phyloP scores from a whole-genome alignment of 2,113 vertebrate genomes.

The Microcebus jonahi region DNA sequence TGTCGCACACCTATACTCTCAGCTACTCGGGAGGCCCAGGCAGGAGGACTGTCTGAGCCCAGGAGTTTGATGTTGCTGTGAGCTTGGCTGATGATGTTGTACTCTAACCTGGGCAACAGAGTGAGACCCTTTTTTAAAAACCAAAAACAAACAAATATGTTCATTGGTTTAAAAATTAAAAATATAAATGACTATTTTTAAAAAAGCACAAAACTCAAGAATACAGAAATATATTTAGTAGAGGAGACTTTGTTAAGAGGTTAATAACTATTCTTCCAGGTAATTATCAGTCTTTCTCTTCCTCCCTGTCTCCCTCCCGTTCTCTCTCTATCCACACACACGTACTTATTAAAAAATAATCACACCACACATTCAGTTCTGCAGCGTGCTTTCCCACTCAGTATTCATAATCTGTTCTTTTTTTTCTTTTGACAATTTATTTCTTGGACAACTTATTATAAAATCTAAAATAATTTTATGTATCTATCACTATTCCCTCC shows the following conservation, averaged over 20 bases:
- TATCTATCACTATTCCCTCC: neutral
- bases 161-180: neutral
- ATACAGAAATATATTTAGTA: neutral
- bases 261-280: neutral
- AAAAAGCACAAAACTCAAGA: neutral
- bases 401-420: neutral
- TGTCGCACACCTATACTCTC: too few relatives aligned
- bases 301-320: too few relatives aligned
- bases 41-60: too few relatives aligned
- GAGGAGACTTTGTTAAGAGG: neutral
- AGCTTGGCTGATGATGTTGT: too few relatives aligned
- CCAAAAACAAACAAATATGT: neutral
- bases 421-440: neutral
- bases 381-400: neutral
- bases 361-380: neutral
- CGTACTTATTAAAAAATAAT: neutral
- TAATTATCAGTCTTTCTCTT: neutral
- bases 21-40: too few relatives aligned
- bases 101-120: too few relatives aligned
- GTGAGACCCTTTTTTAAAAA: too few relatives aligned
- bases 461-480: conserved; percentile 39
- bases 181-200: neutral
- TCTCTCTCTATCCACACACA: neutral
- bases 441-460: neutral
- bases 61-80: too few relatives aligned